Conservation (phyloP, 2,797 vertebrate species). For the Orestias chungarensis region DNA sequence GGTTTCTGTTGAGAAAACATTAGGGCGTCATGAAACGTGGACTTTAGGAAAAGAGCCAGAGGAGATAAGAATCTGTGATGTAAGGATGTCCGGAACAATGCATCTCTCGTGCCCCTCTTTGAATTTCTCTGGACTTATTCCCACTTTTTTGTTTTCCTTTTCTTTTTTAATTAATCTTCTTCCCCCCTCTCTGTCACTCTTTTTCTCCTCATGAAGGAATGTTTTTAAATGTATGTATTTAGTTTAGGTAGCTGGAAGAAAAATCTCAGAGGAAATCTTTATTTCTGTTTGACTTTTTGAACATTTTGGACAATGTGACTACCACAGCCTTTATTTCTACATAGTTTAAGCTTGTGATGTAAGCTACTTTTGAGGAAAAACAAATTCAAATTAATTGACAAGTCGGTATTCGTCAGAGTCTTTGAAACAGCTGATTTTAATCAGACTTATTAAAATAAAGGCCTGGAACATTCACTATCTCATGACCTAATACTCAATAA, state of each 20-base stretch:
- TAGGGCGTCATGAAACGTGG: constrained; percentile 42
- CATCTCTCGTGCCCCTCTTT: constrained; percentile 26
- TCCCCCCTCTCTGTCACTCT: constrained; percentile 31
- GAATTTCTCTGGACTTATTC: constrained; percentile 14
- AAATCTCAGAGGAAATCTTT: constrained; percentile 53
- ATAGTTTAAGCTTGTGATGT: constrained; percentile 23
- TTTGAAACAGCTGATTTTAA: constrained; percentile 38
- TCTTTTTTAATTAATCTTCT: constrained; percentile 27
- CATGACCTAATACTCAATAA: constrained; percentile 32
- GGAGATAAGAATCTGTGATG: constrained; percentile 67
- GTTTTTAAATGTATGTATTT: constrained; percentile 15
- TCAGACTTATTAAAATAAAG: constrained; percentile 50
- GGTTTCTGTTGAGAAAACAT: constrained; percentile 33
- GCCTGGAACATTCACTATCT: constrained; percentile 50
- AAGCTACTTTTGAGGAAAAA: constrained; percentile 19
- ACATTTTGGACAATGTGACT: constrained; percentile 21
- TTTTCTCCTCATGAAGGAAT: constrained; percentile 52
- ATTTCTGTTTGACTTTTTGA: constrained; percentile 56
- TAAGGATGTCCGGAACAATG: constrained; percentile 55
- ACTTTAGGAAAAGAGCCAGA: constrained; percentile 45
- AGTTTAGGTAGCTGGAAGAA: constrained; percentile 67
- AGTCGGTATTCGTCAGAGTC: constrained; percentile 37
- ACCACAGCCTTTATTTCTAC: constrained; percentile 35
- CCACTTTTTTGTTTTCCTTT: constrained; percentile 17
- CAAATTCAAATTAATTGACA: constrained; percentile 47